These are phyloP conservation scores for Laothoe populi DNA, from an alignment of 2,888 invertebrate genomes.

Conservation along the genomic window DNA sequence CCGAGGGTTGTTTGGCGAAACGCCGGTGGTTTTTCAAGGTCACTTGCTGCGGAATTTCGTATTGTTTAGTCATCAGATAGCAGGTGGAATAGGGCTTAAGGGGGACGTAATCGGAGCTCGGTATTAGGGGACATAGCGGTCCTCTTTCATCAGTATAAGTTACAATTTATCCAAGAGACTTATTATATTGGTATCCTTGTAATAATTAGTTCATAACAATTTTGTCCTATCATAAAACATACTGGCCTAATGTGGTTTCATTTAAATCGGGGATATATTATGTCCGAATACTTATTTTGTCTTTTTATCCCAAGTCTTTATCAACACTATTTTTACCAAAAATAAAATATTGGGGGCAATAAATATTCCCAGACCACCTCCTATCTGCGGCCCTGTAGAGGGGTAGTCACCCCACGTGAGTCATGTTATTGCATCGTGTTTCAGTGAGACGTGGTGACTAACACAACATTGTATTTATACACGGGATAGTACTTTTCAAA, in stretches of 20 bases:
- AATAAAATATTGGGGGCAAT: neutral
- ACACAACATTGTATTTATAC: constrained; percentile 9
- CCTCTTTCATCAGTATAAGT: neutral
- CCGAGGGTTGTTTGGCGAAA: constrained; percentile 1
- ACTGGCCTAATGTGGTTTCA: no score
- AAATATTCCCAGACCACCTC: neutral
- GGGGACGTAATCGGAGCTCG: neutral
- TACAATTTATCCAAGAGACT: neutral
- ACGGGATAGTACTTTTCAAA: neutral
- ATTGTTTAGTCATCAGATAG: constrained; percentile 54
- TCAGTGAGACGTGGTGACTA: constrained; percentile 16
- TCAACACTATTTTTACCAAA: no score
- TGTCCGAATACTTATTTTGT: no score
- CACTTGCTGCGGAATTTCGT: constrained; percentile 44
- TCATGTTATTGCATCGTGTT: constrained; percentile 20
- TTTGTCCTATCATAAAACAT: no score
- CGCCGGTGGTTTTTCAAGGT: constrained; percentile 21
- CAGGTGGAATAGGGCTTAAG: constrained; percentile 1
- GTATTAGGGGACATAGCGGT: neutral
- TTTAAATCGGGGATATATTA: no score
- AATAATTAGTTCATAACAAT: no score
- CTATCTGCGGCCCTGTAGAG: neutral
- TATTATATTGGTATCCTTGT: neutral
- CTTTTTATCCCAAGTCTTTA: no score
- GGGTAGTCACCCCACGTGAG: constrained; percentile 21